These are phyloP conservation scores for Echinarachnius parma DNA, from an alignment of 53 echinoderm and acorn worm species.

Conservation along the genomic window DNA sequence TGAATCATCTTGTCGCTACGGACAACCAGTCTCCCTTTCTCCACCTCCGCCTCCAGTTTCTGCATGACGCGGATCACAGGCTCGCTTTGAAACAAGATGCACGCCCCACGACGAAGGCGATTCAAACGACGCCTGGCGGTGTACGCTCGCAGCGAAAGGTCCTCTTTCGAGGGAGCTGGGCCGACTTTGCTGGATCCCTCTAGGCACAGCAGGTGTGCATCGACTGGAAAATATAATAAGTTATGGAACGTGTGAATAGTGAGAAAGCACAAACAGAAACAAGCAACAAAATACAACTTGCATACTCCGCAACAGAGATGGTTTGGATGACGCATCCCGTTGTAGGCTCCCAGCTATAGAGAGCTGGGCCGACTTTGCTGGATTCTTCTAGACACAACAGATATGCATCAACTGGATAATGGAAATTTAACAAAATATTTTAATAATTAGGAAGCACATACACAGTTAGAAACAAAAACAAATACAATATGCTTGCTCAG, in stretches of 20 bases:
- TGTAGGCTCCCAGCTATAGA: constrained; percentile 89
- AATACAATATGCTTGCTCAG: constrained; percentile 79
- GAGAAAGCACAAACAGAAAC: too few relatives aligned
- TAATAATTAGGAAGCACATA: too few relatives aligned
- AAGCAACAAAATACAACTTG: too few relatives aligned
- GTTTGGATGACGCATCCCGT: constrained; percentile 75
- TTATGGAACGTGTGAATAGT: too few relatives aligned
- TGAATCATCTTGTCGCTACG: constrained; percentile 83
- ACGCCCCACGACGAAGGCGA: constrained; percentile 76
- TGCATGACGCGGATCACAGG: constrained; percentile 82
- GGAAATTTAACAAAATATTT: too few relatives aligned
- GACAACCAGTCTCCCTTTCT: constrained; percentile 65
- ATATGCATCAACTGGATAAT: constrained; percentile 70
- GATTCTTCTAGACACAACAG: constrained; percentile 33
- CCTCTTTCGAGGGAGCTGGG: constrained; percentile 83
- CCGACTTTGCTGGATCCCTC: constrained; percentile 40
- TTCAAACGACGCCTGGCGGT: constrained; percentile 80
- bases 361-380: constrained; percentile 57
- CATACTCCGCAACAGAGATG: constrained; percentile 78
- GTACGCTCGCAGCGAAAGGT: constrained; percentile 91
- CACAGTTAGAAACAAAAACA: too few relatives aligned
- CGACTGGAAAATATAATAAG: constrained; percentile 52
- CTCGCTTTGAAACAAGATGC: constrained; percentile 93
- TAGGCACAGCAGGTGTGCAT: constrained; percentile 55
- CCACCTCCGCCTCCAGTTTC: constrained; percentile 86